A percentile compares a stretch with the other conserved stretches of the same genome.
These are phyloP conservation scores for Penaeus monodon DNA, from an alignment of 2,888 invertebrate species.

Conservation along the genomic window DNA sequence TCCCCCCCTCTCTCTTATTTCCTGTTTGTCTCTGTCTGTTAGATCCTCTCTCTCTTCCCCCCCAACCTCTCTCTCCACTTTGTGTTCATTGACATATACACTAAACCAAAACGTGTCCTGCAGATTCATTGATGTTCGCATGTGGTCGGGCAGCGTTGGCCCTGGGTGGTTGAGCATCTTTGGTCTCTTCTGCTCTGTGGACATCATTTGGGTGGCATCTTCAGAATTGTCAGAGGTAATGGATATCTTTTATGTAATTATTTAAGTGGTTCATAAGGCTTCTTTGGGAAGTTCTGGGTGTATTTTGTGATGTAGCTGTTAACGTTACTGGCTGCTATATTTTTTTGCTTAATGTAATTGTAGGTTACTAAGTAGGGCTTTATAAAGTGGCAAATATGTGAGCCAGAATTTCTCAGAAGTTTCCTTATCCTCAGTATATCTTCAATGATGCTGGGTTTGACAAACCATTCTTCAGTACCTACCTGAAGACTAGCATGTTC, in stretches of 20 bases:
- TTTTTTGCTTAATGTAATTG: too few species aligned
- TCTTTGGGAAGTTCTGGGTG: neutral
- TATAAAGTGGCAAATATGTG: too few species aligned
- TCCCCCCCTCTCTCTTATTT: too few species aligned
- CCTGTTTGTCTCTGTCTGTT: too few species aligned
- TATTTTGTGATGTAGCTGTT: too few species aligned
- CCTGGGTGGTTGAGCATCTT: conserved; percentile 88
- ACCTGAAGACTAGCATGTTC: conserved; percentile 94
- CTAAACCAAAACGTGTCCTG: neutral
- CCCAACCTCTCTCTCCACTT: too few species aligned
- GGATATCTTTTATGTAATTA: conserved; percentile 15
- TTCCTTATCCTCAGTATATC: conserved; percentile 79
- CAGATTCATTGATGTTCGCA: conserved; percentile 32
- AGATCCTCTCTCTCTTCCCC: too few species aligned
- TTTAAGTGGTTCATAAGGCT: neutral
- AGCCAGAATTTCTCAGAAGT: neutral
- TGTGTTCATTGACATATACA: neutral
- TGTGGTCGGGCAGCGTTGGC: conserved; percentile 71
- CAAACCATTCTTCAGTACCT: conserved; percentile 96
- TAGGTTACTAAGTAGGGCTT: too few species aligned
- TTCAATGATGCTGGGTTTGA: conserved; percentile 87
- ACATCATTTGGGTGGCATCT: conserved; percentile 95
- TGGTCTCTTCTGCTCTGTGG: conserved; percentile 87
- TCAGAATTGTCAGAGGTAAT: conserved; percentile 93
- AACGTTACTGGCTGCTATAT: too few species aligned